Evolutionary conservation across 2,888 invertebrate species (phyloP).

Genomic region (Pterostichus madidus): DNA sequence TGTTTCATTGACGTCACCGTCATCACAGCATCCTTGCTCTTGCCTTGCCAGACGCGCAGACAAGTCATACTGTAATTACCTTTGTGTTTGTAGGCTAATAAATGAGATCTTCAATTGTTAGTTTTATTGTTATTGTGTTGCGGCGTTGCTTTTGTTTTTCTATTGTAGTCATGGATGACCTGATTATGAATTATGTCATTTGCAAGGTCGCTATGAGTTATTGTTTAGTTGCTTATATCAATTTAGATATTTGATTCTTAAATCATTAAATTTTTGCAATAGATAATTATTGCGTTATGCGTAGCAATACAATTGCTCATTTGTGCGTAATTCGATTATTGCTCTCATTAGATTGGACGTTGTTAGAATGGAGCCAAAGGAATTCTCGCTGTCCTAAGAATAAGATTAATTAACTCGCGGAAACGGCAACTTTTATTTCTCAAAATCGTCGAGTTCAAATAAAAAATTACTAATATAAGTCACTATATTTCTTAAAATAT

Average conservation of each 20-base stretch:
- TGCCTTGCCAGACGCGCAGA: constrained; percentile 12
- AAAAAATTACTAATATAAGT: too few relatives aligned
- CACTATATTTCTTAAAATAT: too few relatives aligned
- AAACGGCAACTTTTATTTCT: too few relatives aligned
- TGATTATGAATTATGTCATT: constrained; percentile 51
- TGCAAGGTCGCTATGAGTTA: constrained; percentile 30
- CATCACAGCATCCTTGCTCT: constrained; percentile 23
- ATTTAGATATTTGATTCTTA: constrained; percentile 20
- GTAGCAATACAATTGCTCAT: too few relatives aligned
- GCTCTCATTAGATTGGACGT: too few relatives aligned
- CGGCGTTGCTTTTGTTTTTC: constrained; percentile 25
- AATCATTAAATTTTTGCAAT: background rate
- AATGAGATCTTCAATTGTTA: constrained; percentile 40
- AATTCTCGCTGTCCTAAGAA: too few relatives aligned
- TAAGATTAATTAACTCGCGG: too few relatives aligned
- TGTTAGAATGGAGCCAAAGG: too few relatives aligned
- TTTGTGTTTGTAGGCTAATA: constrained; percentile 38
- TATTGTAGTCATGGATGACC: constrained; percentile 36
- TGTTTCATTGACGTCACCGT: constrained; percentile 37
- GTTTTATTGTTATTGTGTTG: constrained; percentile 42
- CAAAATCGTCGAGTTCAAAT: too few relatives aligned
- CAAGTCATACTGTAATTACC: constrained; percentile 32
- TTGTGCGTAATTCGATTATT: too few relatives aligned
- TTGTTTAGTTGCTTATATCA: background rate
- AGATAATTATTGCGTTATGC: background rate